Evolutionary conservation across 2,797 vertebrate genomes (phyloP).

Genomic region (Fundulus diaphanus): DNA sequence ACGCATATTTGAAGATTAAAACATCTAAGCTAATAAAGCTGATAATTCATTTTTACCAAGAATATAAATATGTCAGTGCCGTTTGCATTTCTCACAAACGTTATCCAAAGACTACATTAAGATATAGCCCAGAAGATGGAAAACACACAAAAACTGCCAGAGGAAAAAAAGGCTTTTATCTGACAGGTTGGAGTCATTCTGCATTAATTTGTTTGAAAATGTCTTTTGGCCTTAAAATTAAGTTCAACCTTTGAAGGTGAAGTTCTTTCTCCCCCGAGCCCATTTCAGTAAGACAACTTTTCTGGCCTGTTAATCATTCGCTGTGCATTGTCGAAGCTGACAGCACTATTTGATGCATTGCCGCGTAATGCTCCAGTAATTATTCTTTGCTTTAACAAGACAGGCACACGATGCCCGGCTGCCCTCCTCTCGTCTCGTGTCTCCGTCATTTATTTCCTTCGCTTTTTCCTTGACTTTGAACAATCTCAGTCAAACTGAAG

Average conservation of each 20-base stretch:
- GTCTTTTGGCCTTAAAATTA: conserved; percentile 27
- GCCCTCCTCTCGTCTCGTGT: conserved; percentile 49
- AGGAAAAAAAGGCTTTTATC: conserved; percentile 1
- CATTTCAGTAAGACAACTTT: conserved; percentile 37
- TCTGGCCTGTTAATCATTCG: conserved; percentile 63
- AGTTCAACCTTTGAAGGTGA: conserved; percentile 31
- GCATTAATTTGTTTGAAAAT: conserved; percentile 33
- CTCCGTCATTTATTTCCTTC: conserved; percentile 73
- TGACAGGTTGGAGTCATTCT: conserved; percentile 10
- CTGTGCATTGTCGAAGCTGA: conserved; percentile 58
- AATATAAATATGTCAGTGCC: conserved; percentile 7
- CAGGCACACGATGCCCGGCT: conserved; percentile 55
- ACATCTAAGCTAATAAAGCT: neutral
- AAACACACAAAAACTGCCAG: neutral
- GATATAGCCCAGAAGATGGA: neutral
- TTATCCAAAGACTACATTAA: neutral
- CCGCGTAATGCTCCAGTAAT: conserved; percentile 70
- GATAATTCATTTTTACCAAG: conserved; percentile 9
- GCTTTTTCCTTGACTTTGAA: conserved; percentile 61
- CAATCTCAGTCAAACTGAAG: conserved; percentile 45
- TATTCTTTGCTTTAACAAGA: conserved; percentile 77
- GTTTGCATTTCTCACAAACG: neutral
- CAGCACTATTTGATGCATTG: conserved; percentile 72
- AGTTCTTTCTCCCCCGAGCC: conserved; percentile 29
- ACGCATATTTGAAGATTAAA: conserved; percentile 13